phyloP scores from a whole-genome alignment of 2,797 vertebrate species.

The Cynopterus sphinx region DNA sequence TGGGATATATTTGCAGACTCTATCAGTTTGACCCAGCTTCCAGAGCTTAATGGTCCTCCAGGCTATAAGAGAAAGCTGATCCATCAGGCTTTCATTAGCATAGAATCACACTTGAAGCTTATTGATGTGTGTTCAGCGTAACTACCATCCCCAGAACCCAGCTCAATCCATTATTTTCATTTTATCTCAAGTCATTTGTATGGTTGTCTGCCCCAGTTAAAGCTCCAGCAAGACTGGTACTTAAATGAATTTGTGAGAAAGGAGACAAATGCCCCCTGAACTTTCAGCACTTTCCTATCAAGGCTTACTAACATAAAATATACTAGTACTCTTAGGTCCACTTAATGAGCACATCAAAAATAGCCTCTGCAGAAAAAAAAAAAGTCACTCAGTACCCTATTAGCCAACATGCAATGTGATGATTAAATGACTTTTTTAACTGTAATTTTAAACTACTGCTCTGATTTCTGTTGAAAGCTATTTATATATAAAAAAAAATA shows the following conservation, averaged over 20 bases:
- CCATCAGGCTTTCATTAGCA: conserved; percentile 97
- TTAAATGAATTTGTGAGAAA: conserved; percentile 89
- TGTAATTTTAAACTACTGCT: conserved; percentile 77
- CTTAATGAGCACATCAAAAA: conserved; percentile 83
- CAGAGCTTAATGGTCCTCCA: conserved; percentile 94
- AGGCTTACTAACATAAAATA: conserved; percentile 85
- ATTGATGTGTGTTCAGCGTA: conserved; percentile 93
- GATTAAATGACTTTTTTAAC: conserved; percentile 84
- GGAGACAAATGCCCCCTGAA: conserved; percentile 92
- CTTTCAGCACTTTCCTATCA: conserved; percentile 89
- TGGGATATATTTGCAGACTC: conserved; percentile 84
- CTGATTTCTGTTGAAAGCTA: conserved; percentile 78
- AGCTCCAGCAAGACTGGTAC: conserved; percentile 87
- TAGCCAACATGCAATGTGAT: conserved; percentile 80
- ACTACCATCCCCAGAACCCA: conserved; percentile 89
- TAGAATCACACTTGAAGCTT: conserved; percentile 92
- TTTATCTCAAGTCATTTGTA: conserved; percentile 91
- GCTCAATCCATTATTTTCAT: conserved; percentile 91
- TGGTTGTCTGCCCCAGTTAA: conserved; percentile 90
- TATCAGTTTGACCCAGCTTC: conserved; percentile 90
- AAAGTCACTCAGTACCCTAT: conserved; percentile 83
- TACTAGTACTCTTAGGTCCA: conserved; percentile 82
- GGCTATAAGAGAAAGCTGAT: conserved; percentile 93
- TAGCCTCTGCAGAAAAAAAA: conserved; percentile 69
- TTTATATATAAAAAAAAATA: conserved; percentile 67